A percentile compares a stretch with the other conserved stretches of the same genome.
Evolutionary conservation across 64 coral and sea anemone genomes (phyloP).

Genomic region (Hydrozoanthus tunicans): DNA sequence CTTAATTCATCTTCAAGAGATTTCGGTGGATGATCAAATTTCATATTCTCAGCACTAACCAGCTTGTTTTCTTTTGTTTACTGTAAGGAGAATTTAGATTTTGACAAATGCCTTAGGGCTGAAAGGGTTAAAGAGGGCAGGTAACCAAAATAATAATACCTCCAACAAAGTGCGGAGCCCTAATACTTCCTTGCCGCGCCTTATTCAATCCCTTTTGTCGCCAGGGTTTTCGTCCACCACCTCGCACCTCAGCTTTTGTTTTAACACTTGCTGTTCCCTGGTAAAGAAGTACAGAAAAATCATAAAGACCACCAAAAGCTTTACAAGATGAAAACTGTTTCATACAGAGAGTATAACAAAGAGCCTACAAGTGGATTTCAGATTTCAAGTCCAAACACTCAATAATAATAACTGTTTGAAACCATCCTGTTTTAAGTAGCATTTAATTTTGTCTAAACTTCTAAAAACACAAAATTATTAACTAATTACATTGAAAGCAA

Average conservation of each 20-base stretch:
- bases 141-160: slow-evolving; percentile 17
- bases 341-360: neutral
- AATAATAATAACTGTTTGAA: too few relatives aligned
- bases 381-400: too few relatives aligned
- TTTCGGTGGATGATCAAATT: too few relatives aligned
- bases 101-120: too few relatives aligned
- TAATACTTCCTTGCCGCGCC: slow-evolving; percentile 96
- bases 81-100: too few relatives aligned
- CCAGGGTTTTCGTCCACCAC: slow-evolving; percentile 97
- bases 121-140: too few relatives aligned
- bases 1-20: too few relatives aligned
- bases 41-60: too few relatives aligned
- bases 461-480: neutral
- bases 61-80: too few relatives aligned
- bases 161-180: slow-evolving; percentile 95
- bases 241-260: slow-evolving; percentile 74
- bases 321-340: neutral
- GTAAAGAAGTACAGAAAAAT: neutral
- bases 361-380: too few relatives aligned
- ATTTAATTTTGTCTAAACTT: too few relatives aligned
- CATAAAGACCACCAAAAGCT: neutral
- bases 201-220: slow-evolving; percentile 87
- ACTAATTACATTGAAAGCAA: neutral
- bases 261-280: slow-evolving; percentile 98
- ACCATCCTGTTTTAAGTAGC: too few relatives aligned